A percentile compares a stretch with the other conserved stretches of the same genome.
phyloP scores from a whole-genome alignment of 2,113 vertebrate genomes.

The Brachirus orientalis region DNA sequence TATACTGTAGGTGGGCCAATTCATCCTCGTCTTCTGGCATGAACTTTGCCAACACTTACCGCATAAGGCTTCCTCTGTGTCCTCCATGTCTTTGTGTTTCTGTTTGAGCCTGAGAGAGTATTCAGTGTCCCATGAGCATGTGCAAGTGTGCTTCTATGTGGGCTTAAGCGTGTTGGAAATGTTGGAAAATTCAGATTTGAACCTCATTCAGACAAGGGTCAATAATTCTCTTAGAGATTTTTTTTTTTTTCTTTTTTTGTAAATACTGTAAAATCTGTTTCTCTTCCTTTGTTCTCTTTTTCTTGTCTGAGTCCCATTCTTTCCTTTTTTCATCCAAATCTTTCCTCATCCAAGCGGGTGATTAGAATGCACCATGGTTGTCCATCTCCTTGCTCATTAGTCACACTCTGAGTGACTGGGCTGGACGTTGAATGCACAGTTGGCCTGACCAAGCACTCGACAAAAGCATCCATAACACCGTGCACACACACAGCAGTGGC shows the following conservation, averaged over 20 bases:
- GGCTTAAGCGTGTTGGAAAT: background rate
- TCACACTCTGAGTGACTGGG: conserved; percentile 60
- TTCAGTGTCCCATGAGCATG: conserved; percentile 11
- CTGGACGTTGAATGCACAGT: conserved; percentile 59
- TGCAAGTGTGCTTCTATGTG: background rate
- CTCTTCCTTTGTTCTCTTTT: background rate
- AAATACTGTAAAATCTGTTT: conserved; percentile 6
- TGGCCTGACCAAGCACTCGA: conserved; percentile 51
- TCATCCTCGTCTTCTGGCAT: conserved; percentile 39
- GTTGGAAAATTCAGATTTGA: background rate
- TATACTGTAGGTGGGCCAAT: conserved; percentile 51
- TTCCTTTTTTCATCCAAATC: conserved; percentile 10
- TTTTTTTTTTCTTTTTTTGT: background rate
- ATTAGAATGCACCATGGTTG: conserved; percentile 66
- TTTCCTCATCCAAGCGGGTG: conserved; percentile 63
- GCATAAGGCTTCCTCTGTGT: conserved; percentile 51
- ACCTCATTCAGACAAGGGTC: conserved; percentile 8
- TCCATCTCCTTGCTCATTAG: conserved; percentile 71
- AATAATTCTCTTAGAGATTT: too few relatives aligned
- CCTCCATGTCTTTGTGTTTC: conserved; percentile 61
- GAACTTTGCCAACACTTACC: conserved; percentile 50
- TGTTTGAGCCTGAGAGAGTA: conserved; percentile 38
- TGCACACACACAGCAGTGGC: conserved; percentile 21
- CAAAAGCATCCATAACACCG: conserved; percentile 51
- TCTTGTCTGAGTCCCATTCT: background rate